Percentiles rank a stretch among this genome's conserved stretches.
phyloP scores from a whole-genome alignment of 2,797 vertebrate genomes.

The Coreius guichenoti region DNA sequence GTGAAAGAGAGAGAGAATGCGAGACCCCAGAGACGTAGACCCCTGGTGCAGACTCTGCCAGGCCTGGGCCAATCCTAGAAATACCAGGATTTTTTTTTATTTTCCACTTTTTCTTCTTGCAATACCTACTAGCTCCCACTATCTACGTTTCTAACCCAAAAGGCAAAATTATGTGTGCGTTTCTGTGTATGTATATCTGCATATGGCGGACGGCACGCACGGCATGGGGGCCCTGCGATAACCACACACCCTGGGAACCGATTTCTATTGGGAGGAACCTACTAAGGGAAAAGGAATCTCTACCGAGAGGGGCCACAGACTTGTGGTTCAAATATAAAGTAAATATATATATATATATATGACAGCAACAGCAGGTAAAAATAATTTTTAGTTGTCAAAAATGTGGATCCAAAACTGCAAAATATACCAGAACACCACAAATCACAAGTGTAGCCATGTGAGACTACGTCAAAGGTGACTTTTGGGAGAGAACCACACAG shows the following conservation, averaged over 20 bases:
- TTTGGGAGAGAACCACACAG: background rate
- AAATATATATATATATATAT: too few species aligned
- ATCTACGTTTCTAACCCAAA: conserved; percentile 21
- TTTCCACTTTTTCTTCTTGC: conserved; percentile 47
- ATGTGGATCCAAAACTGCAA: conserved; percentile 20
- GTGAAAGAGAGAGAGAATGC: conserved; percentile 60
- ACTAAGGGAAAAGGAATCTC: too few species aligned
- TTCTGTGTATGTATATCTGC: background rate
- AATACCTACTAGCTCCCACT: conserved; percentile 35
- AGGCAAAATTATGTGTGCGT: background rate
- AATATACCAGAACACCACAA: too few species aligned
- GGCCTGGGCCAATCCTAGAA: conserved; percentile 76
- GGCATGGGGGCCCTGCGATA: too few species aligned
- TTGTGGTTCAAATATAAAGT: too few species aligned
- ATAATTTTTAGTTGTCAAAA: background rate
- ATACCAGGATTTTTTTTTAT: conserved; percentile 65
- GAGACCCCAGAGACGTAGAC: conserved; percentile 68
- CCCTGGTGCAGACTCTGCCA: conserved; percentile 71
- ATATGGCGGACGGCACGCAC: background rate
- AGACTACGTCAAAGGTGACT: too few species aligned
- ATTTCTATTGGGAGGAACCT: too few species aligned
- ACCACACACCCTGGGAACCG: too few species aligned
- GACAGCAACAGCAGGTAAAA: background rate
- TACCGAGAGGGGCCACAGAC: too few species aligned
- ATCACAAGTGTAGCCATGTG: too few species aligned